Evolutionary conservation across 2,113 vertebrate genomes (phyloP).

Genomic region (Lamprologus sp.): DNA sequence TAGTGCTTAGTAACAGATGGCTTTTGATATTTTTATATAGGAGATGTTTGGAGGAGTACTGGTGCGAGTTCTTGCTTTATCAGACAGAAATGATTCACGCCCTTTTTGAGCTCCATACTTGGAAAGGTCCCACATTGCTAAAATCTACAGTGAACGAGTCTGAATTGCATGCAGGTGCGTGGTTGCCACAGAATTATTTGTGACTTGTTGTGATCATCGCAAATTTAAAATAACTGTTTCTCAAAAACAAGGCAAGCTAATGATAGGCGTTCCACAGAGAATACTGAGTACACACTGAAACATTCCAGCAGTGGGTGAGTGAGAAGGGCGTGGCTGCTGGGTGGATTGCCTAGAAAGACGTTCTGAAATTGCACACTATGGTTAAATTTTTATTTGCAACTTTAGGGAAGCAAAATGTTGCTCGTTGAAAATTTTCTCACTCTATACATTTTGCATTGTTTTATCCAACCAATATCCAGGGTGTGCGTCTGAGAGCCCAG

Average conservation of each 20-base stretch:
- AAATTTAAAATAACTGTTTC: slow-evolving; percentile 35
- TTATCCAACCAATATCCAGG: background rate
- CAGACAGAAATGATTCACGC: background rate
- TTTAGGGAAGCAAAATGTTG: background rate
- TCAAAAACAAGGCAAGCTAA: slow-evolving; percentile 16
- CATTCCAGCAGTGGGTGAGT: slow-evolving; percentile 28
- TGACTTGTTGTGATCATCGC: background rate
- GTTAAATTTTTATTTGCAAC: slow-evolving; percentile 15
- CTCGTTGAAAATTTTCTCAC: background rate
- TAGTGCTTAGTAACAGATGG: slow-evolving; percentile 25
- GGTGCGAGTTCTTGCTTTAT: background rate
- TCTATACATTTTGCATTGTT: background rate
- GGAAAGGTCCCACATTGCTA: background rate
- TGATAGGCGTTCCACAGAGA: background rate
- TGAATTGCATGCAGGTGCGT: background rate
- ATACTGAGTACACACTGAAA: slow-evolving; percentile 14
- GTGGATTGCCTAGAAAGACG: background rate
- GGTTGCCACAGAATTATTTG: slow-evolving; percentile 14
- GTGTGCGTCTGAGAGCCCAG: background rate
- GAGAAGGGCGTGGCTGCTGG: slow-evolving; percentile 41
- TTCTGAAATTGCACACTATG: background rate
- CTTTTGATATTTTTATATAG: background rate
- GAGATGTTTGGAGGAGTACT: slow-evolving; percentile 1
- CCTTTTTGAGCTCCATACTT: background rate
- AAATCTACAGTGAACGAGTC: background rate